Conservation (phyloP, 2,888 invertebrate species). For the Dicycla oo region DNA sequence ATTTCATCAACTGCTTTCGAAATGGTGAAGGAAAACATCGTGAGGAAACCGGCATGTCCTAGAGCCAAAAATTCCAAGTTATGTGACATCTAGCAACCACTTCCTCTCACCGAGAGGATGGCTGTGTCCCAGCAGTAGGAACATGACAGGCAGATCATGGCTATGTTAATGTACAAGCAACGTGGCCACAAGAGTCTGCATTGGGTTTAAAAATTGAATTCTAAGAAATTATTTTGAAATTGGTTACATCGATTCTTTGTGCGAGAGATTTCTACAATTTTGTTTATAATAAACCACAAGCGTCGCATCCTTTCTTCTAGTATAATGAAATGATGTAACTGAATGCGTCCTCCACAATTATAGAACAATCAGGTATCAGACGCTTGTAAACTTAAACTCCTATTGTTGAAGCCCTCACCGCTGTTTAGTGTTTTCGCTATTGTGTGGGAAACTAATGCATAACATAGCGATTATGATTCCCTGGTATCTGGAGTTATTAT, state of each 20-base stretch:
- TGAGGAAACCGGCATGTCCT: too few species aligned
- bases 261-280: too few species aligned
- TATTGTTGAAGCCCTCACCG: constrained; percentile 28
- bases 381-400: constrained; percentile 3
- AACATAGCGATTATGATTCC: constrained; percentile 8
- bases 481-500: constrained; percentile 9
- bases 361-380: constrained; percentile 28
- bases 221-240: background rate
- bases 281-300: background rate
- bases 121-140: too few species aligned
- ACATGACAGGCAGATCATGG: too few species aligned
- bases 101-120: too few species aligned
- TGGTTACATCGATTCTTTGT: background rate
- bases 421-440: constrained; percentile 41
- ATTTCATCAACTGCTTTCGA: too few species aligned
- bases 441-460: constrained; percentile 21
- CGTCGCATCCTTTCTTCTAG: background rate
- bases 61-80: too few species aligned
- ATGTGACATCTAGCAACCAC: too few species aligned
- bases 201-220: background rate
- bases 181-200: background rate
- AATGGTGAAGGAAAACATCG: too few species aligned
- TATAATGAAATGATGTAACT: constrained; percentile 8
- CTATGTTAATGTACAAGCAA: background rate
- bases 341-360: constrained; percentile 13